Evolutionary conservation across 1,140 invertebrate species (phyloP).

Genomic region (Samia ricini): DNA sequence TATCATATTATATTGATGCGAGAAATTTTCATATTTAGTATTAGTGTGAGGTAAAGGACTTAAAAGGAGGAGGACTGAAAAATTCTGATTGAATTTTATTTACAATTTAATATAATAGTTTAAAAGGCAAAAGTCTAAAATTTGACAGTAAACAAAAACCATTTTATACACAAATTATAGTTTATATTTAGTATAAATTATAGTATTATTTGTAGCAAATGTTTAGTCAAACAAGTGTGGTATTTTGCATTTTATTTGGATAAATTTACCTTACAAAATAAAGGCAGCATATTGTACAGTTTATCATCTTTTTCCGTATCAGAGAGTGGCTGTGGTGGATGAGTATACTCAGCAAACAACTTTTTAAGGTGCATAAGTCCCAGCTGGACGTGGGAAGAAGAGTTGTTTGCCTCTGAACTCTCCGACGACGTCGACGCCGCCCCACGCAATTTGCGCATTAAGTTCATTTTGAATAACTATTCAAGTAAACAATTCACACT

Average conservation of each 20-base stretch:
- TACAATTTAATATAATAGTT: not conserved
- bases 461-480: conserved; percentile 83
- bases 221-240: not conserved
- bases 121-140: too few species aligned
- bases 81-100: too few species aligned
- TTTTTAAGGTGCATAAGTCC: conserved; percentile 97
- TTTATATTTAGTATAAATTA: not conserved
- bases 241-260: not conserved
- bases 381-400: conserved; percentile 88
- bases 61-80: too few species aligned
- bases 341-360: conserved; percentile 95
- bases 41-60: too few species aligned
- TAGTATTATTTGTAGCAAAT: too few species aligned
- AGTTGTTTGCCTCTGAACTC: conserved; percentile 70
- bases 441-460: conserved; percentile 90
- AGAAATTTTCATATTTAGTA: too few species aligned
- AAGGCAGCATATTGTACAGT: conserved; percentile 97
- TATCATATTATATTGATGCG: conserved; percentile 4
- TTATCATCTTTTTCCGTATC: conserved; percentile 94
- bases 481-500: not conserved
- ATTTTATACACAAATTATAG: not conserved
- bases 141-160: not conserved
- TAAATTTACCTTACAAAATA: conserved; percentile 95
- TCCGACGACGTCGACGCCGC: conserved; percentile 71
- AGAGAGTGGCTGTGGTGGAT: conserved; percentile 88